Conservation (phyloP, 2,888 invertebrate genomes). For the Marasmarcha lunaedactyla region DNA sequence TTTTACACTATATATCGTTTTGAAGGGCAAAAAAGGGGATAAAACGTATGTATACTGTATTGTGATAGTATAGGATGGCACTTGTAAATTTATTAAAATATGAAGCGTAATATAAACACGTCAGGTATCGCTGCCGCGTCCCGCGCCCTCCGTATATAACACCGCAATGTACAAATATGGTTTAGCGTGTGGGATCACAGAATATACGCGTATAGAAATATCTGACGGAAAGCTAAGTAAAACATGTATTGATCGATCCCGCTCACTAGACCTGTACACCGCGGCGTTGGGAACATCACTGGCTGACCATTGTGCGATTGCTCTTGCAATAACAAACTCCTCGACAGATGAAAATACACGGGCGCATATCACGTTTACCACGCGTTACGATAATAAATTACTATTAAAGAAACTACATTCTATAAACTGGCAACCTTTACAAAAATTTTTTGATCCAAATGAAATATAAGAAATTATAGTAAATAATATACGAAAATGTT, state of each 20-base stretch:
- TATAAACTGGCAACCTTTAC: background rate
- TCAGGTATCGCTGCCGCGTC: too few species aligned
- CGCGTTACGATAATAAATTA: background rate
- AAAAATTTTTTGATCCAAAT: background rate
- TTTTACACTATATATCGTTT: too few species aligned
- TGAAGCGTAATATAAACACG: too few species aligned
- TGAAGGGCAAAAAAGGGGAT: too few species aligned
- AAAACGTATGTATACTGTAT: too few species aligned
- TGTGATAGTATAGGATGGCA: too few species aligned
- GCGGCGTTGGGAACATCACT: constrained; percentile 9
- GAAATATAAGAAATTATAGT: constrained; percentile 7
- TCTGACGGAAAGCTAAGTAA: too few species aligned
- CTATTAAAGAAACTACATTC: background rate
- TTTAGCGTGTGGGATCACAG: too few species aligned
- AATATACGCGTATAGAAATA: too few species aligned
- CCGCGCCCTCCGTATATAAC: too few species aligned
- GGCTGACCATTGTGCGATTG: too few species aligned
- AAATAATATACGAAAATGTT: constrained; percentile 2
- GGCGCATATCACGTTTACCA: background rate
- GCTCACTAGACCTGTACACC: constrained; percentile 6
- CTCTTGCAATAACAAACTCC: background rate
- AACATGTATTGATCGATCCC: constrained; percentile 10
- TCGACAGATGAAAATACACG: background rate
- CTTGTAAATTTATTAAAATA: too few species aligned
- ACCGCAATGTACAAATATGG: background rate